Conservation (phyloP, 2,797 vertebrate species). For the Galagoides demidoff region DNA sequence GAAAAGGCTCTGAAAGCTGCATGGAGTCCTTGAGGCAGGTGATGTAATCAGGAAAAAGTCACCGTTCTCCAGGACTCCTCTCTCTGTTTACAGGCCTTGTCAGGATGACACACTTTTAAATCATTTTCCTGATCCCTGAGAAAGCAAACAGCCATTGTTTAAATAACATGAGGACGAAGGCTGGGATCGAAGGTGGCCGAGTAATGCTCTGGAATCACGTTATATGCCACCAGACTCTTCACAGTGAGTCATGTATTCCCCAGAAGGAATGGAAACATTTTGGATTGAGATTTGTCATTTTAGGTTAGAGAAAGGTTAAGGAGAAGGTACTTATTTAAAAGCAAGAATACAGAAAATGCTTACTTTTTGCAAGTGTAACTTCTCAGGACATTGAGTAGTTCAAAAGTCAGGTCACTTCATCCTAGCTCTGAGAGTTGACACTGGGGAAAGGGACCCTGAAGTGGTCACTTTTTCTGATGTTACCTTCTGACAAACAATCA, state of each 20-base stretch:
- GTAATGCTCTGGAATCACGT: constrained; percentile 49
- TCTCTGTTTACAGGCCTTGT: constrained; percentile 52
- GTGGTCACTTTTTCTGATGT: constrained; percentile 29
- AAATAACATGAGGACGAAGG: constrained; percentile 41
- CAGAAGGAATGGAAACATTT: constrained; percentile 43
- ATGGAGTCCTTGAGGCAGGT: background rate
- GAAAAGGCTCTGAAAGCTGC: constrained; percentile 36
- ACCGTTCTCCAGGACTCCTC: background rate
- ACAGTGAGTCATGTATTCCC: background rate
- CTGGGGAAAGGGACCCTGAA: constrained; percentile 18
- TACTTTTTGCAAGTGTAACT: constrained; percentile 41
- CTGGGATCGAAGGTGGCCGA: constrained; percentile 43
- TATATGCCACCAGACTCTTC: constrained; percentile 35
- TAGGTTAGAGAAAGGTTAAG: constrained; percentile 42
- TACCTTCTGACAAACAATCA: background rate
- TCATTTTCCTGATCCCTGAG: constrained; percentile 64
- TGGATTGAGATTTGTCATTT: constrained; percentile 61
- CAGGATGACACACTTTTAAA: constrained; percentile 60
- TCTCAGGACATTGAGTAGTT: constrained; percentile 51
- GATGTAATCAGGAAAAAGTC: constrained; percentile 10
- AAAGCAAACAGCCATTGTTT: constrained; percentile 57
- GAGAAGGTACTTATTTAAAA: constrained; percentile 64
- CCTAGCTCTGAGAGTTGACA: background rate
- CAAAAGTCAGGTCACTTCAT: constrained; percentile 24
- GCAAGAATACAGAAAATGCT: constrained; percentile 36